Evolutionary conservation across 2,113 vertebrate species (phyloP).

Genomic region (Artemisiospiza belli): DNA sequence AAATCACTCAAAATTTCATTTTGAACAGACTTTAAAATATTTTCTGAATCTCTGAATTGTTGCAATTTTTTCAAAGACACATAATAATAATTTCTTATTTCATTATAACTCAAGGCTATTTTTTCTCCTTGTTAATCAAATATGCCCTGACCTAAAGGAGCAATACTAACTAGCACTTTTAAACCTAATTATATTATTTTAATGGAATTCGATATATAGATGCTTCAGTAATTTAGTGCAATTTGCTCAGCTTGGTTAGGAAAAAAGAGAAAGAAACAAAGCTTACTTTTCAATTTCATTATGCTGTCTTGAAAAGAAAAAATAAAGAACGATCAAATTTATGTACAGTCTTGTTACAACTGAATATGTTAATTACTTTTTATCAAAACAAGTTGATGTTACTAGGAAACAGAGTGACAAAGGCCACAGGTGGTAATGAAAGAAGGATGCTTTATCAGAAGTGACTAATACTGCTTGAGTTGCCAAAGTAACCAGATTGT

Average conservation of each 20-base stretch:
- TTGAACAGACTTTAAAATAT: not conserved
- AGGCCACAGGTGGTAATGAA: conserved; percentile 69
- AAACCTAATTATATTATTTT: conserved; percentile 17
- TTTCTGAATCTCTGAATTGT: not conserved
- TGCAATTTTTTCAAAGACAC: not conserved
- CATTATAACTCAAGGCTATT: not conserved
- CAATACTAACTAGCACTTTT: not conserved
- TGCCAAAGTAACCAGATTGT: conserved; percentile 71
- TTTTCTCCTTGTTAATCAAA: conserved; percentile 1
- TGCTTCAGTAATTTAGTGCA: not conserved
- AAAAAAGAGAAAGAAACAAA: conserved; percentile 14
- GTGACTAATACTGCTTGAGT: conserved; percentile 50
- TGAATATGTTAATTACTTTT: conserved; percentile 71
- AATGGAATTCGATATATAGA: not conserved
- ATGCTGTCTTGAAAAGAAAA: not conserved
- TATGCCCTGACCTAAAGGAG: not conserved
- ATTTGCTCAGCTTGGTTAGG: not conserved
- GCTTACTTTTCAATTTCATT: not conserved
- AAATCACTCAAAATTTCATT: not conserved
- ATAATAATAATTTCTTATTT: not conserved
- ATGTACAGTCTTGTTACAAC: conserved; percentile 40
- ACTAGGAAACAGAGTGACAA: conserved; percentile 66
- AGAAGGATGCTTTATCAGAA: conserved; percentile 61
- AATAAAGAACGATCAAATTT: conserved; percentile 33
- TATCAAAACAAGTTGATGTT: conserved; percentile 52